phyloP scores from a whole-genome alignment of 2,797 vertebrate genomes.

The Bovichtus diacanthus region DNA sequence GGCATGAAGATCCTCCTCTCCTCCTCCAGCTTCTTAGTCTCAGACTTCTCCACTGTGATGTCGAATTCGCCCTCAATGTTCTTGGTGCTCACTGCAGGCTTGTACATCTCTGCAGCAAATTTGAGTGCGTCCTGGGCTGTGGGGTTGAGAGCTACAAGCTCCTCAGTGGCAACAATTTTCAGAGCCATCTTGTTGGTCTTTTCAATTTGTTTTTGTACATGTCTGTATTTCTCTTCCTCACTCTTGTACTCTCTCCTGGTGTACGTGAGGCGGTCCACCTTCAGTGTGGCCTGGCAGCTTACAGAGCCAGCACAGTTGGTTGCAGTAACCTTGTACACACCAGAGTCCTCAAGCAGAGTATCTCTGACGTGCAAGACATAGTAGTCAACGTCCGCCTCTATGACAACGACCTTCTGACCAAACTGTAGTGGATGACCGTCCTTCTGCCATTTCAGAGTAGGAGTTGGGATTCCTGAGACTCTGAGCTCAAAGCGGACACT shows the following conservation, averaged over 20 bases:
- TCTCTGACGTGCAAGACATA: constrained; percentile 94
- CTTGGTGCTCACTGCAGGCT: constrained; percentile 97
- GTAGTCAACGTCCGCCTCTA: constrained; percentile 93
- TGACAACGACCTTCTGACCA: constrained; percentile 91
- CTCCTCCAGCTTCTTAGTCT: constrained; percentile 91
- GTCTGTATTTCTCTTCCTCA: constrained; percentile 90
- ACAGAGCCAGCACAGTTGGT: constrained; percentile 93
- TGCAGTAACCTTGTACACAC: constrained; percentile 96
- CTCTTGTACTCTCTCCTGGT: constrained; percentile 94
- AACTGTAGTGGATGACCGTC: constrained; percentile 91
- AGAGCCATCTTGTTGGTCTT: constrained; percentile 97
- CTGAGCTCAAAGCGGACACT: constrained; percentile 94
- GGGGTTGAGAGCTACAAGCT: constrained; percentile 89
- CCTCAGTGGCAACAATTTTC: constrained; percentile 90
- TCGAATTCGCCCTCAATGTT: constrained; percentile 96
- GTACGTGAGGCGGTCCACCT: constrained; percentile 94
- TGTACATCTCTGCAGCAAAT: constrained; percentile 95
- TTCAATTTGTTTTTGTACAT: constrained; percentile 94
- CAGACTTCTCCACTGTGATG: constrained; percentile 86
- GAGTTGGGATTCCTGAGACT: constrained; percentile 92
- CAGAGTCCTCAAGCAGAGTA: constrained; percentile 96
- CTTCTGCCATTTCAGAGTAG: constrained; percentile 95
- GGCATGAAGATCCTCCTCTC: constrained; percentile 94
- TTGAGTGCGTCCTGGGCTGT: constrained; percentile 96
- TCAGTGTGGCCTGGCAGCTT: constrained; percentile 95